Conservation (phyloP, 2,113 vertebrate species). For the Corynorhinus townsendii region DNA sequence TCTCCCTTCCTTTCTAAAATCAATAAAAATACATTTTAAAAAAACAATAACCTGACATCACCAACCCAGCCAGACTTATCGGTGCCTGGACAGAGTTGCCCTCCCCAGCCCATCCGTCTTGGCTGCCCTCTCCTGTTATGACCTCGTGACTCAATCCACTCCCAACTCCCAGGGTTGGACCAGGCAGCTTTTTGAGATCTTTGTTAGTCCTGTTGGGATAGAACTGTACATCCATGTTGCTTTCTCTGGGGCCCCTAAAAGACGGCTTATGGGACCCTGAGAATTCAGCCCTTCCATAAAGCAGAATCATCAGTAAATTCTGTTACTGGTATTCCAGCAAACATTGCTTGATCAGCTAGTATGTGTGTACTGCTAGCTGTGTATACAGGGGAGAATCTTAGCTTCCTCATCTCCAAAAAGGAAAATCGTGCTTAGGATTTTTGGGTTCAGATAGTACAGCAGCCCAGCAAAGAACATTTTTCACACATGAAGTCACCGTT, state of each 20-base stretch:
- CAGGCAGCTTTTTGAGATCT: not conserved
- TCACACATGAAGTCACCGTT: not conserved
- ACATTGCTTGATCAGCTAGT: not conserved
- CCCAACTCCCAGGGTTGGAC: not conserved
- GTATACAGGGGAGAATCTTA: not conserved
- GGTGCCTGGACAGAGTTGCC: not conserved
- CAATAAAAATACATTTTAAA: no score
- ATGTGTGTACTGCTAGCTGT: not conserved
- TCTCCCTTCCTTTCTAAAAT: no score
- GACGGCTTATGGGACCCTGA: not conserved
- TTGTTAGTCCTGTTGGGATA: not conserved
- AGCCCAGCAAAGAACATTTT: not conserved
- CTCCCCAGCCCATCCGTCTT: not conserved
- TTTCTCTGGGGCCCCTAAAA: not conserved
- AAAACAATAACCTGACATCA: constrained; percentile 40
- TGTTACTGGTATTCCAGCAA: not conserved
- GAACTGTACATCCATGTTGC: not conserved
- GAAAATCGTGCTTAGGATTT: not conserved
- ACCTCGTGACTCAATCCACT: not conserved
- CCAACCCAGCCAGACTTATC: not conserved
- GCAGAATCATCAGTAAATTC: not conserved
- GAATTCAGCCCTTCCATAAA: not conserved
- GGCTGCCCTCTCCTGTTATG: not conserved
- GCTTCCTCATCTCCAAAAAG: not conserved
- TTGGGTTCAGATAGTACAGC: not conserved